Evolutionary conservation across 2,113 vertebrate genomes (phyloP), one percentile per base, ranked within the genome.

Genomic region (Romanogobio albipinnatus): DNA sequence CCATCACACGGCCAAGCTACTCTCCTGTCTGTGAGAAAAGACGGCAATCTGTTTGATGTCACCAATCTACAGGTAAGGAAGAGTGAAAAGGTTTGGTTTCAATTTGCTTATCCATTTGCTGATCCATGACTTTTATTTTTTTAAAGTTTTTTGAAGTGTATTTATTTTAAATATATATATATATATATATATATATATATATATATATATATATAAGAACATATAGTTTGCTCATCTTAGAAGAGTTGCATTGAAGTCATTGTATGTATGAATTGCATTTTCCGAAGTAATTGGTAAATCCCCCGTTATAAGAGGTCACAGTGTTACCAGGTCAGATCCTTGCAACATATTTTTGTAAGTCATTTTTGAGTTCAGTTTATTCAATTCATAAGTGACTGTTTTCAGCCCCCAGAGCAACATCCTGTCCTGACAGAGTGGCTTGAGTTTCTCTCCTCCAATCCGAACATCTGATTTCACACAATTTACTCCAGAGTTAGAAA

Each of bases 391-490:
- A 51, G 33, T 64, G 51, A 62, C 47, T 90, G 17, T 89, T 33
- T 88, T 10, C 91, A 95, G 93, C 89, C 93, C 71, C 76, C 59
- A 1, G 76, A 29, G 9, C 0, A 58, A 10, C 87, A 81, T 19
- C 88, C 87, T 43, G 78, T 88, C 68, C 91, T 95, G 66, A 93
- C 91, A 0, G 88, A 92, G 13, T 95, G 93, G 94, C 71, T 95
- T 85, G 86, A 92, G 5, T 88, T 92, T 26, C 93, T 95, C 61
- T 86, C 76, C 80, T 90, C 24, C 83, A 85, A 80, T 80, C 80
- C 90, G 0, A 85, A 92, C 56, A 1, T 94, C 86, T 94, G 90
- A 95, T 22, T 13, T 56, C 29, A 71, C 33, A 58, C 1, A 8
- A 6, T 26, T 1, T 33, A 15, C 29, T 19, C 45, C 71, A 19